Evolutionary conservation across 2,888 invertebrate genomes (phyloP), one percentile per base, ranked within the genome.

Genomic region (Ophion ellenae): DNA sequence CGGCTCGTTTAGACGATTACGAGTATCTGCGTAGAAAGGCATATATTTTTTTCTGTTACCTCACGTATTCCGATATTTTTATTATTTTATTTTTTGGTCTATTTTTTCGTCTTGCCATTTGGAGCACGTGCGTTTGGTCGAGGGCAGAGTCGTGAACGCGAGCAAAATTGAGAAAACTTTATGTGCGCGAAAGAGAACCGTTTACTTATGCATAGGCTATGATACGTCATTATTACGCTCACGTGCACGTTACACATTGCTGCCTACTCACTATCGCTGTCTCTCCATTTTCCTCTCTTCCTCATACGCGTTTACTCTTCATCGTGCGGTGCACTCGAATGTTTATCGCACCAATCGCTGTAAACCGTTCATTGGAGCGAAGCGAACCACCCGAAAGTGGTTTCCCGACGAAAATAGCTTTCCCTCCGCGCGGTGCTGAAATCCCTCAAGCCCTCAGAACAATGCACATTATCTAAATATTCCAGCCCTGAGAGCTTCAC

Each of bases 181-280:
- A 40, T 24, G 57, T 40, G 61, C 20, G 59, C 2, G 59, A 36
- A 9, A 9, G n/a, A 61, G 24, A 61, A 24, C 1, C 36, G n/a
- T 71, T 57, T 73, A 73, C 61, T 10, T n/a, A 59, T 73, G 45
- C 24, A 45, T 24, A 7, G 63, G 45, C 45, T 24, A 24, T 20
- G 17, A 32, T 11, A 63, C 40, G 76, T 32, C 76, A 84, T 84
- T 84, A 81, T 81, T 84, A 74, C 47, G 67, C 81, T 63, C 66
- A 77, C 80, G 47, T 73, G 57, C 64, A 59, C 32, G 2, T 14
- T 36, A 73, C 67, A 67, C 80, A 73, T 66, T 47, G 24, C 20
- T 61, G 69, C 24, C 57, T 53, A 45, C 24, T 32, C 45, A 17
- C 6, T 63, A 47, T 36, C 36, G 14, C 5, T 32, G 66, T n/a